Evolutionary conservation across 2,888 invertebrate genomes (phyloP).

Genomic region (Eurytoma californica): DNA sequence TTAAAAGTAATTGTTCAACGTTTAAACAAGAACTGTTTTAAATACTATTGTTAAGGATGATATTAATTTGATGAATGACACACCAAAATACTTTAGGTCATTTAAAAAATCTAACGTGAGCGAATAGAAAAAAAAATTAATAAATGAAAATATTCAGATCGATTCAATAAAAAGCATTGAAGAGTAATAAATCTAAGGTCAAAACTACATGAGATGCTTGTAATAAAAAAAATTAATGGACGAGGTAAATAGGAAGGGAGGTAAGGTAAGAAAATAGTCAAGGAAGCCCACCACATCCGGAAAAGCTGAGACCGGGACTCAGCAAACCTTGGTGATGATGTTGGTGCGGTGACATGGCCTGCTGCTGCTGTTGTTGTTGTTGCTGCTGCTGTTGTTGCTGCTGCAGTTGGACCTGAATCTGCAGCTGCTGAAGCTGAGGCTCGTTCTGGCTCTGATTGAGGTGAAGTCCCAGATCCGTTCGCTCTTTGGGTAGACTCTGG

Average conservation of each 20-base stretch:
- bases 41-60: too few species aligned
- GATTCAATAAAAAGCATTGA: neutral
- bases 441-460: conserved; percentile 78
- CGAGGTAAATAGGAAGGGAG: conserved; percentile 1
- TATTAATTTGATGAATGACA: too few species aligned
- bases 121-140: too few species aligned
- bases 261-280: conserved; percentile 33
- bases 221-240: neutral
- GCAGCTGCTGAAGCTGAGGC: conserved; percentile 81
- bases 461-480: conserved; percentile 79
- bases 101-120: neutral
- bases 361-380: conserved; percentile 74
- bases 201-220: neutral
- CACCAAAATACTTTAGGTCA: neutral
- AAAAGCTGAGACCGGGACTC: conserved; percentile 80
- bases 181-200: neutral
- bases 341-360: conserved; percentile 67
- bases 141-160: too few species aligned
- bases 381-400: conserved; percentile 81
- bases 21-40: too few species aligned
- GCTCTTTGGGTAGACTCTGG: conserved; percentile 79
- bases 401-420: conserved; percentile 84
- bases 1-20: too few species aligned
- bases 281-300: conserved; percentile 76
- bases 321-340: conserved; percentile 73